These are phyloP conservation scores for Gymnocephalus cernua DNA, from an alignment of 2,113 vertebrate species.

Conservation along the genomic window DNA sequence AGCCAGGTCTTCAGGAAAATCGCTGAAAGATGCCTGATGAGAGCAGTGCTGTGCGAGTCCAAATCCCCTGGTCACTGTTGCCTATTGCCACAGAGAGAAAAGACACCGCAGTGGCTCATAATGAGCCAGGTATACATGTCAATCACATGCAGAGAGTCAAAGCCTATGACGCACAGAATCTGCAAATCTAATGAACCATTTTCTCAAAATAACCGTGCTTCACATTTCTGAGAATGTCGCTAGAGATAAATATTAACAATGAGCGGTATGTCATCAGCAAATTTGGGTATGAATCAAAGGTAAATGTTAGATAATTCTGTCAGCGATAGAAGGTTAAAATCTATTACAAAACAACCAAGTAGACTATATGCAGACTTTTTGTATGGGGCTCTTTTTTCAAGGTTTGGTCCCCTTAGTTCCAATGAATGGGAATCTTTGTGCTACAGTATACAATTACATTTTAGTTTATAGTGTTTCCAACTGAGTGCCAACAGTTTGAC, in stretches of 20 bases:
- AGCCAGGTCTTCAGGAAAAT: slow-evolving; percentile 55
- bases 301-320: slow-evolving; percentile 37
- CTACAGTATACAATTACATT: neutral
- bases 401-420: neutral
- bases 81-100: slow-evolving; percentile 52
- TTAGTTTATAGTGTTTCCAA: neutral
- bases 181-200: slow-evolving; percentile 76
- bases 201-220: slow-evolving; percentile 74
- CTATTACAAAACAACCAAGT: neutral
- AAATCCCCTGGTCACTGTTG: slow-evolving; percentile 70
- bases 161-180: slow-evolving; percentile 57
- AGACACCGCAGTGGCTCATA: slow-evolving; percentile 40
- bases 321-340: slow-evolving; percentile 3
- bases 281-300: slow-evolving; percentile 63
- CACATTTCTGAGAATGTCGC: slow-evolving; percentile 74
- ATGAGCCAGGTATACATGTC: slow-evolving; percentile 73
- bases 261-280: slow-evolving; percentile 29
- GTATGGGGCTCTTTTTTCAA: neutral
- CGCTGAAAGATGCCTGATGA: slow-evolving; percentile 50
- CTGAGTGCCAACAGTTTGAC: neutral
- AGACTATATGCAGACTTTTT: neutral
- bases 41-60: slow-evolving; percentile 31
- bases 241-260: slow-evolving; percentile 63
- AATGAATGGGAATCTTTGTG: neutral
- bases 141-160: slow-evolving; percentile 74